Evolutionary conservation across 2,797 vertebrate species (phyloP), one percentile per base, ranked within the genome.

Genomic region (Parambassis ranga): DNA sequence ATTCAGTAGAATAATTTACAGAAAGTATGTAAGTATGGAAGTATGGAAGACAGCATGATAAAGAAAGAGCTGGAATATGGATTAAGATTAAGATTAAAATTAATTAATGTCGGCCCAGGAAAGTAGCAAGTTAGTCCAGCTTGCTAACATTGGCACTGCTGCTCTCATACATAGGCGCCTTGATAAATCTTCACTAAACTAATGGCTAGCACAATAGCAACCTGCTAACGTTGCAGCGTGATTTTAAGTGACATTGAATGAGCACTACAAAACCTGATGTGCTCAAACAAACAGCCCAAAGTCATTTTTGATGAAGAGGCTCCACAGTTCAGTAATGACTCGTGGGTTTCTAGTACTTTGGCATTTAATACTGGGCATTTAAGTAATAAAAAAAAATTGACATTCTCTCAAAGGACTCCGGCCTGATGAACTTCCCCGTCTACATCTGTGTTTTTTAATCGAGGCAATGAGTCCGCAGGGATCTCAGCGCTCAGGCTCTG

Each of bases 281-380:
- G 8, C 24, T 56, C 24, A 49, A 42, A 59, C 32, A 51, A 52
- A 47, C 50, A 23, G 18, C 9, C 19, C 35, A 39, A 39, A 37
- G 57, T 69, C 39, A 38, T 35, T 14, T 36, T 9, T 36, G 10
- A 44, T 15, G 15, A 27, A 16, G 3, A 42, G 11, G 30, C 28
- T 22, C 9, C 23, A 30, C 27, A 23, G 43, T 31, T 57, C 10
- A 55, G 4, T 48, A 48, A 65, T 57, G 46, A 57, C 48, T 35
- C 19, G 16, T 16, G 10, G 48, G 50, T 60, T 49, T 67, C 6
- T 28, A 41, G 42, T 36, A 20, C 41, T 52, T 42, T 82, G 69
- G 46, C 68, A 79, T 84, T 86, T 83, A 63, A 43, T 43, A 68
- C 23, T 10, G 38, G 19, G 28, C 13, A 46, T 63, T 60, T 43